phyloP scores from a whole-genome alignment of 1,140 invertebrate genomes.

The Drosophila parabipectinata region DNA sequence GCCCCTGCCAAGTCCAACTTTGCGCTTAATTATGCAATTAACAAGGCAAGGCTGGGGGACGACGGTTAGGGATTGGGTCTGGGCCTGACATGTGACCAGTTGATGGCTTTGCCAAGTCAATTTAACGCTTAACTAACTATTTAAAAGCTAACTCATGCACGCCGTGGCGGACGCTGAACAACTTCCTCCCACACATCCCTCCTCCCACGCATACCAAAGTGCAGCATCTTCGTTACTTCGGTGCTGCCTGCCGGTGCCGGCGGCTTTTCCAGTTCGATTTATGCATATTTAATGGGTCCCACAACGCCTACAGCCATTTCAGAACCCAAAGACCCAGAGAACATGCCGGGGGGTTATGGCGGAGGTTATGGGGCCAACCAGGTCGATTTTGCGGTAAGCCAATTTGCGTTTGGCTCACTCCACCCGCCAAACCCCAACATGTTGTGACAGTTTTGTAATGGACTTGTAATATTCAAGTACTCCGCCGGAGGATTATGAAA shows the following conservation, averaged over 20 bases:
- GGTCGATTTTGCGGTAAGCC: conserved; percentile 43
- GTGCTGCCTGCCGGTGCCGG: conserved; percentile 4
- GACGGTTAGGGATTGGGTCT: conserved; percentile 49
- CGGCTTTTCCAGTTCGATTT: conserved; percentile 55
- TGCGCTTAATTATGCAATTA: conserved; percentile 77
- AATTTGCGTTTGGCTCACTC: conserved; percentile 49
- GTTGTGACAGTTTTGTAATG: conserved; percentile 61
- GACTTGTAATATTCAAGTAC: conserved; percentile 58
- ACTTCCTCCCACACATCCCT: conserved; percentile 19
- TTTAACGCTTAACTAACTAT: conserved; percentile 77
- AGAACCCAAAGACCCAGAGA: conserved; percentile 2
- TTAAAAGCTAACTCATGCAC: conserved; percentile 57
- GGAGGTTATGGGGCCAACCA: conserved; percentile 1
- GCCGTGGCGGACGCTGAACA: conserved; percentile 23
- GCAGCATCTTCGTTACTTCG: conserved; percentile 18
- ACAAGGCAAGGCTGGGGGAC: conserved; percentile 47
- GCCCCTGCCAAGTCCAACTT: conserved; percentile 30
- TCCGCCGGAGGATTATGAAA: conserved; percentile 17
- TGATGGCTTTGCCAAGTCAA: conserved; percentile 63
- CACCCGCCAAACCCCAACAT: conserved; percentile 38
- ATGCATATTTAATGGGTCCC: conserved; percentile 58
- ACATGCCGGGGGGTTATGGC: conserved; percentile 34
- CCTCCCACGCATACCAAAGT: neutral
- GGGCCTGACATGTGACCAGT: conserved; percentile 51
- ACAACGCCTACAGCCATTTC: conserved; percentile 39